A percentile compares a stretch with the other conserved stretches of the same genome.
Conservation (phyloP, 1,140 invertebrate species). For the Popillia japonica region DNA sequence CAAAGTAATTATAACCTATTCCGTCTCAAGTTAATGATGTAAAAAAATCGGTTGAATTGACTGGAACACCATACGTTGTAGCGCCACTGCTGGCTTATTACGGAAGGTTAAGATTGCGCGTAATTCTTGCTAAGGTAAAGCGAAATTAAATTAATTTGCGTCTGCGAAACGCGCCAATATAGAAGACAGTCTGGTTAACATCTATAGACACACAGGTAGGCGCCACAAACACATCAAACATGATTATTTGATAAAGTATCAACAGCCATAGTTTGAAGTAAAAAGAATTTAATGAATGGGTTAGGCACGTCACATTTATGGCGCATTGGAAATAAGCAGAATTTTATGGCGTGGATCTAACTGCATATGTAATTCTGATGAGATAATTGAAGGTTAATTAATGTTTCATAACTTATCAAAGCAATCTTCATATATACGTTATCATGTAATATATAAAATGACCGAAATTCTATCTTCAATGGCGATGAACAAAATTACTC, state of each 20-base stretch:
- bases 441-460: no score
- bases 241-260: conserved; percentile 8
- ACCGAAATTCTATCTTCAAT: no score
- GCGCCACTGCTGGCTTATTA: neutral
- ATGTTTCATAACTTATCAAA: no score
- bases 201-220: neutral
- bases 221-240: neutral
- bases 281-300: neutral
- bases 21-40: no score
- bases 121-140: neutral
- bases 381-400: no score
- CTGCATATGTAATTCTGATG: no score
- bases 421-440: no score
- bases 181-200: neutral
- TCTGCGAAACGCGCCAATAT: neutral
- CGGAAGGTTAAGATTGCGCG: neutral
- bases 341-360: no score
- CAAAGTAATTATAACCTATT: no score
- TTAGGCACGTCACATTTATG: neutral
- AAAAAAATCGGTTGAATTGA: neutral
- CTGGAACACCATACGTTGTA: no score
- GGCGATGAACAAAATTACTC: no score
- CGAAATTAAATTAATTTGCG: neutral
- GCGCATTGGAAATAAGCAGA: no score
- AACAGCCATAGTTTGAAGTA: neutral